Conservation (phyloP, 1,140 invertebrate species). For the Radopholus similis region DNA sequence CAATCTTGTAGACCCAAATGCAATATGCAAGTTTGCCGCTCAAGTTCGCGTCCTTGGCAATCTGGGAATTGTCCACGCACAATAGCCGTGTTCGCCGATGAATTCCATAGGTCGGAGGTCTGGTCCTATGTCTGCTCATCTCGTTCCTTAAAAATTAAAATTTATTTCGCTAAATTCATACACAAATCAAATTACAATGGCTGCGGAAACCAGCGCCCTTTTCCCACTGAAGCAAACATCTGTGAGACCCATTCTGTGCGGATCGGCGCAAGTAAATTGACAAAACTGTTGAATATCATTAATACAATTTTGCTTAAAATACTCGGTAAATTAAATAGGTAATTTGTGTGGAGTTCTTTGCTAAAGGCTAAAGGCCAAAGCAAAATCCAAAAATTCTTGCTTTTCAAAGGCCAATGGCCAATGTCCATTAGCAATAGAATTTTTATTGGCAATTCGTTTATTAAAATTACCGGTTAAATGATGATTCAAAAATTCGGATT, state of each 20-base stretch:
- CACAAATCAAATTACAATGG: not conserved
- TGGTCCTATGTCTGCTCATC: conserved; percentile 45
- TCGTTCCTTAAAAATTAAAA: conserved; percentile 44
- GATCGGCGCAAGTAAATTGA: not conserved
- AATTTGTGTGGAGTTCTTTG: too few relatives aligned
- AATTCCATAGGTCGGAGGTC: conserved; percentile 60
- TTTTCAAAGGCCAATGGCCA: too few relatives aligned
- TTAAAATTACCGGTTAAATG: too few relatives aligned
- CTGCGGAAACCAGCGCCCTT: conserved; percentile 5
- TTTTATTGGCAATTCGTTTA: too few relatives aligned
- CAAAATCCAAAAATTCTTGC: too few relatives aligned
- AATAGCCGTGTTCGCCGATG: conserved; percentile 71
- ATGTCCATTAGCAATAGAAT: too few relatives aligned
- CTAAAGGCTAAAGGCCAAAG: too few relatives aligned
- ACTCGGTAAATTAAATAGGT: too few relatives aligned
- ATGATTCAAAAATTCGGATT: too few relatives aligned
- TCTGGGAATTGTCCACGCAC: conserved; percentile 90
- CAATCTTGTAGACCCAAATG: conserved; percentile 65
- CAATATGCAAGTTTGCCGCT: conserved; percentile 79
- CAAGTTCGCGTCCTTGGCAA: conserved; percentile 86
- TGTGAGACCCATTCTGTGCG: not conserved
- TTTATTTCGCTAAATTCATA: not conserved
- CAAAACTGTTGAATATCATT: too few relatives aligned
- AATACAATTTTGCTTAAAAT: too few relatives aligned
- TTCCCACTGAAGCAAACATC: not conserved